Evolutionary conservation across 2,113 vertebrate genomes (phyloP).

Genomic region (Empidonax alnorum): DNA sequence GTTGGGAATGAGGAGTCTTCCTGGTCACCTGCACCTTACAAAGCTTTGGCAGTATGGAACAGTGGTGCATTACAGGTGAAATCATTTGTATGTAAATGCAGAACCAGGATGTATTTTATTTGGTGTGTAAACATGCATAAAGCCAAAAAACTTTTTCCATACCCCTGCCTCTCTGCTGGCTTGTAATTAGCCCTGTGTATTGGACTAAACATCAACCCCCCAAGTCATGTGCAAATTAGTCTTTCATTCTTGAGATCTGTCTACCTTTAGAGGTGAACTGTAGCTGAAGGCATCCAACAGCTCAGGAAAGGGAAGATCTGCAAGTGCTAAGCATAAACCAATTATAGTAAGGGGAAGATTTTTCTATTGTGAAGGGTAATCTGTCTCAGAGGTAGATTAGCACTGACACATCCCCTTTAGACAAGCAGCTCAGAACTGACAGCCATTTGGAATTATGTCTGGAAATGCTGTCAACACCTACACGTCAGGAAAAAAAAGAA

Average conservation of each 20-base stretch:
- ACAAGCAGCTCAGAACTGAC: conserved; percentile 52
- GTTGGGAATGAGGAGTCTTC: background rate
- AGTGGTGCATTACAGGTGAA: background rate
- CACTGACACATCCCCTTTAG: conserved; percentile 23
- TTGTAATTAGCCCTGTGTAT: background rate
- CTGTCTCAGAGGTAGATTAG: conserved; percentile 50
- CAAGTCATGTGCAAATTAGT: background rate
- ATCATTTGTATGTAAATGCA: background rate
- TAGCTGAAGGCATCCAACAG: background rate
- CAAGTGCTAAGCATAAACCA: background rate
- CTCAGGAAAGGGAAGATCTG: background rate
- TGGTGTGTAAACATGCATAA: background rate
- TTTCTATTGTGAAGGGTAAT: conserved; percentile 25
- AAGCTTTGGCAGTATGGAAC: background rate
- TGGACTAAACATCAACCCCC: background rate
- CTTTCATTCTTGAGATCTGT: background rate
- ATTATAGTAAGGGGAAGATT: background rate
- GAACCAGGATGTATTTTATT: background rate
- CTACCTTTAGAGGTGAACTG: background rate
- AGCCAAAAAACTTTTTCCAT: background rate
- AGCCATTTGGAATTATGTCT: conserved; percentile 69
- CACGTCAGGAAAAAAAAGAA: conserved; percentile 6
- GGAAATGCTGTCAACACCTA: conserved; percentile 67
- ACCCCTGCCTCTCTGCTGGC: background rate
- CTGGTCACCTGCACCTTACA: background rate